Evolutionary conservation across 1,140 invertebrate genomes (phyloP), one percentile per base, ranked within the genome.

Genomic region (Drosophila ironensis): DNA sequence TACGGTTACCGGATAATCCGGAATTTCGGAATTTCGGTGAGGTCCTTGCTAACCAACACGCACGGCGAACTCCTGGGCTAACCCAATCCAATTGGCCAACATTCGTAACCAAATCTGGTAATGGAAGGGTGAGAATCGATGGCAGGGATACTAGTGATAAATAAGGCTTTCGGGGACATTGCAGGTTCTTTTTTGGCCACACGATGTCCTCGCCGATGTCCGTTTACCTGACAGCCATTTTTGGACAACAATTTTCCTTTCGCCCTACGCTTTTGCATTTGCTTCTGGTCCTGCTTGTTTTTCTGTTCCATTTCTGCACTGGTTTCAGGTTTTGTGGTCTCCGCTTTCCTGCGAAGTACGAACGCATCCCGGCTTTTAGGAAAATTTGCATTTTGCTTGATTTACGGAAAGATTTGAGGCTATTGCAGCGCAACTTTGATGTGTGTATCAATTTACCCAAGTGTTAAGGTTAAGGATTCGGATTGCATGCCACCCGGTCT

Each of bases 321-420:
- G 44, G 38, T 45, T 51, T 59, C 47, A 44, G 38, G 59, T 51
- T 59, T 61, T 78, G 68, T 38, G 74, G 74, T 78, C 53, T 78
- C 51, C 50, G 59, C 41, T 77, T 72, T 56, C 37, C 20, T 27
- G 20, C 37, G 40, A 3, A 42, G 30, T 17, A 11, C 56, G 30
- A 20, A 11, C 56, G 48, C 28, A n/a, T n/a, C 35, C 51, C 66
- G 51, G 78, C 63, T 78, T 61, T 84, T 77, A 70, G 73, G 48
- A 47, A 84, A 77, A 82, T 84, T 82, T 82, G 59, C 78, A 82
- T 82, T 82, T 84, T 82, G 78, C 73, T 82, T 82, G 78, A 84
- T 84, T 82, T 82, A 84, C 69, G 78, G 73, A 82, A 71, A 82
- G 78, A 82, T 82, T 82, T 84, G 78, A 81, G 78, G 78, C 78